Percentiles rank a stretch among this genome's conserved stretches.
phyloP scores from a whole-genome alignment of 2,797 vertebrate species.

The Artibeus jamaicensis region DNA sequence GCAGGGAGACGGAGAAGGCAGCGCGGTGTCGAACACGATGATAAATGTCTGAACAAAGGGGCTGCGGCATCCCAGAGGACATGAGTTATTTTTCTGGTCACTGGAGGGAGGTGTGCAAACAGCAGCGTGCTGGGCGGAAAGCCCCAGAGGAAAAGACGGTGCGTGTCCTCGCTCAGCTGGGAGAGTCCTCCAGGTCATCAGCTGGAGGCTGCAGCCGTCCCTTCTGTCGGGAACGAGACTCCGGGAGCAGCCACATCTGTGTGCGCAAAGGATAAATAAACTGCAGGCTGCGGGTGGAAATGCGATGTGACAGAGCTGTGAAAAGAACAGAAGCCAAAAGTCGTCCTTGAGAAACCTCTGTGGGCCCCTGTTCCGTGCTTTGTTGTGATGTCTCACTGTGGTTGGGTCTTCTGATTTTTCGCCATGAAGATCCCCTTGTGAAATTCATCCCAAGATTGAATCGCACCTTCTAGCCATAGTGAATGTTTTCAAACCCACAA shows the following conservation, averaged over 20 bases:
- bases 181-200: not conserved
- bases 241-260: not conserved
- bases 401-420: slow-evolving; percentile 8
- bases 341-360: not conserved
- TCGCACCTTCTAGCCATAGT: slow-evolving; percentile 24
- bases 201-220: not conserved
- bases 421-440: not conserved
- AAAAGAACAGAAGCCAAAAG: not conserved
- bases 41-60: slow-evolving; percentile 54
- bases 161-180: not conserved
- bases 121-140: not conserved
- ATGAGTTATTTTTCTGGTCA: slow-evolving; percentile 32
- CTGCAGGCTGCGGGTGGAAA: not conserved
- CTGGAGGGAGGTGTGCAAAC: slow-evolving; percentile 46
- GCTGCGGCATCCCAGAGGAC: not conserved
- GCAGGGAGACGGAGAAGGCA: slow-evolving; percentile 14
- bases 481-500: slow-evolving; percentile 15
- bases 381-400: not conserved
- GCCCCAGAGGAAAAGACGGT: not conserved
- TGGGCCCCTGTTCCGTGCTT: slow-evolving; percentile 8
- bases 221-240: not conserved
- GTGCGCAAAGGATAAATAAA: not conserved
- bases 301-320: not conserved
- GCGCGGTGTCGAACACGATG: slow-evolving; percentile 2
- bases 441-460: slow-evolving; percentile 24